A percentile compares a stretch with the other conserved stretches of the same genome.
Conservation (phyloP, 2,113 vertebrate genomes). For the Taurulus bubalis region DNA sequence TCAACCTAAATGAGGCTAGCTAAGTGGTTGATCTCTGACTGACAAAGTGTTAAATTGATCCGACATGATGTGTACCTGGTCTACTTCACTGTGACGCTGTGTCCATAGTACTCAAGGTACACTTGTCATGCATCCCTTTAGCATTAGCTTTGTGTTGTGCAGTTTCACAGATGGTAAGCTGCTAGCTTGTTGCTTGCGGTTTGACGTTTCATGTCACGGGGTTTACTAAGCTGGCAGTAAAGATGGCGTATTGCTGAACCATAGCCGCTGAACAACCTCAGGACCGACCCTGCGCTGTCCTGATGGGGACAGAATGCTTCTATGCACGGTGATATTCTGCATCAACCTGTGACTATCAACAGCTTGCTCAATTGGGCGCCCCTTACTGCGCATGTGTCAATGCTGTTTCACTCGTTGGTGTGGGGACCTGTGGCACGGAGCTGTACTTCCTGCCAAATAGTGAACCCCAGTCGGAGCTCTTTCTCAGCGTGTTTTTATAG, state of each 20-base stretch:
- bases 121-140: neutral
- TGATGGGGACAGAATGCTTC: neutral
- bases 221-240: neutral
- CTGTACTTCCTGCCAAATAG: constrained; percentile 69
- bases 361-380: constrained; percentile 48
- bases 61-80: neutral
- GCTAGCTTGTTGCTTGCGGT: constrained; percentile 13
- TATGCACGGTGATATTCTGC: neutral
- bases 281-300: no score
- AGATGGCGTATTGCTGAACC: neutral
- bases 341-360: constrained; percentile 44
- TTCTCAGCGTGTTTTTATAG: constrained; percentile 1
- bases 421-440: constrained; percentile 33
- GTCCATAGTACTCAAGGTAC: neutral
- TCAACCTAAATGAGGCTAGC: constrained; percentile 34
- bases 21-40: constrained; percentile 19
- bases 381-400: constrained; percentile 45
- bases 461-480: neutral
- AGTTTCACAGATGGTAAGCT: constrained; percentile 24
- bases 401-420: neutral
- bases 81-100: neutral
- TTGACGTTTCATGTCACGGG: neutral
- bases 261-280: no score
- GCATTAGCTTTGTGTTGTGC: constrained; percentile 29
- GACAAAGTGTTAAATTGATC: neutral